phyloP scores from a whole-genome alignment of 2,888 invertebrate species.

The Cryptus armator region DNA sequence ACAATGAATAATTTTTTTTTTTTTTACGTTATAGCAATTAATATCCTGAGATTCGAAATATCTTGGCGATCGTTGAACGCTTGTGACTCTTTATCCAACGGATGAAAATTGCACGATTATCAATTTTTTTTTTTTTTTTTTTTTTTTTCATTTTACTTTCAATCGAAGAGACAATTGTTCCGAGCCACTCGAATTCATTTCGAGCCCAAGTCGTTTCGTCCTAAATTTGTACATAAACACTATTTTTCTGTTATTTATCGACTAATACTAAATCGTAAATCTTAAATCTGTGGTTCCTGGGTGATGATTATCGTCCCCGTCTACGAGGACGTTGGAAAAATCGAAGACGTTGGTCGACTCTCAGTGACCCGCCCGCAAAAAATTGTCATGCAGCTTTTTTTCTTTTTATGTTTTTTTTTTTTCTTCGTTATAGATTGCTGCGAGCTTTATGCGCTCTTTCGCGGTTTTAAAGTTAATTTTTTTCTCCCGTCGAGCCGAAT shows the following conservation, averaged over 20 bases:
- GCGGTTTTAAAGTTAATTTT: constrained; percentile 17
- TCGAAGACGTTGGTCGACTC: constrained; percentile 53
- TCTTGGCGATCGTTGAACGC: constrained; percentile 53
- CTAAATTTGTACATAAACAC: constrained; percentile 71
- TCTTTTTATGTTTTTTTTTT: constrained; percentile 20
- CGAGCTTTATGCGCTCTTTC: background rate
- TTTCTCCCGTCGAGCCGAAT: constrained; percentile 42
- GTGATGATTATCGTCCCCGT: constrained; percentile 59
- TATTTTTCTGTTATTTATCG: constrained; percentile 36
- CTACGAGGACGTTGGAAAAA: constrained; percentile 49
- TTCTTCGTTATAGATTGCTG: background rate
- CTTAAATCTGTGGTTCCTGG: constrained; percentile 57
- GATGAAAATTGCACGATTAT: constrained; percentile 10
- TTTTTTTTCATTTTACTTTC: background rate
- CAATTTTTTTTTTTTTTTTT: constrained; percentile 11
- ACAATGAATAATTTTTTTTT: constrained; percentile 50
- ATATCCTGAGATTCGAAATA: constrained; percentile 73
- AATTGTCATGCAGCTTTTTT: constrained; percentile 63
- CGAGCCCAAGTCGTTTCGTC: constrained; percentile 55
- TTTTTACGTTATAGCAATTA: constrained; percentile 58
- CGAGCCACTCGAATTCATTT: constrained; percentile 46
- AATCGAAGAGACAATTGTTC: constrained; percentile 6
- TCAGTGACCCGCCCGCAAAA: constrained; percentile 39
- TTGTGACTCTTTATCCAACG: constrained; percentile 45
- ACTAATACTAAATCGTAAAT: constrained; percentile 64